These are phyloP conservation scores for Molossus alvarezi DNA, from an alignment of 2,797 vertebrate species.

Conservation along the genomic window DNA sequence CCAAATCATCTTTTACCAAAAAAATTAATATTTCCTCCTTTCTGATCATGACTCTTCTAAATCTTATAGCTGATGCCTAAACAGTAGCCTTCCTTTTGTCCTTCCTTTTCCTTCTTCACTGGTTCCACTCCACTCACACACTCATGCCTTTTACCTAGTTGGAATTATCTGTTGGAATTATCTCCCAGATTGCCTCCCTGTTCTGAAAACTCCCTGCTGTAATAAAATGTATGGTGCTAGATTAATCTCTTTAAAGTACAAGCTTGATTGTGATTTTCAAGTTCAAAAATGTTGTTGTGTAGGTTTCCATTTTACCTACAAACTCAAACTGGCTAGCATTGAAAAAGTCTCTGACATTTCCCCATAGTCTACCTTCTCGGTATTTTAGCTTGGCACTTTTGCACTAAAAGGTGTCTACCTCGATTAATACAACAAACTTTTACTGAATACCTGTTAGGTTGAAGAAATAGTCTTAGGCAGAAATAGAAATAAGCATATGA, in stretches of 20 bases:
- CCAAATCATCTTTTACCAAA: neutral
- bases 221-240: constrained; percentile 55
- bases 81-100: neutral
- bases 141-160: constrained; percentile 68
- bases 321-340: neutral
- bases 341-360: neutral
- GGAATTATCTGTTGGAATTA: constrained; percentile 70
- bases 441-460: neutral
- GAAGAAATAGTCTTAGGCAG: neutral
- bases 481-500: neutral
- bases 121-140: constrained; percentile 50
- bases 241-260: constrained; percentile 45
- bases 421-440: constrained; percentile 11
- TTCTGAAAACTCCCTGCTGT: constrained; percentile 61
- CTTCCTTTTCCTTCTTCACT: constrained; percentile 50
- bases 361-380: neutral
- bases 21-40: neutral
- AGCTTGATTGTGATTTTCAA: constrained; percentile 49
- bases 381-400: neutral
- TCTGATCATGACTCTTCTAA: neutral
- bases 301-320: constrained; percentile 29
- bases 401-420: neutral
- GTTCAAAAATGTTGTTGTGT: constrained; percentile 49
- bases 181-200: constrained; percentile 26
- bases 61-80: neutral